phyloP scores from a whole-genome alignment of 2,113 vertebrate genomes.

The Xyliphius kryptos region DNA sequence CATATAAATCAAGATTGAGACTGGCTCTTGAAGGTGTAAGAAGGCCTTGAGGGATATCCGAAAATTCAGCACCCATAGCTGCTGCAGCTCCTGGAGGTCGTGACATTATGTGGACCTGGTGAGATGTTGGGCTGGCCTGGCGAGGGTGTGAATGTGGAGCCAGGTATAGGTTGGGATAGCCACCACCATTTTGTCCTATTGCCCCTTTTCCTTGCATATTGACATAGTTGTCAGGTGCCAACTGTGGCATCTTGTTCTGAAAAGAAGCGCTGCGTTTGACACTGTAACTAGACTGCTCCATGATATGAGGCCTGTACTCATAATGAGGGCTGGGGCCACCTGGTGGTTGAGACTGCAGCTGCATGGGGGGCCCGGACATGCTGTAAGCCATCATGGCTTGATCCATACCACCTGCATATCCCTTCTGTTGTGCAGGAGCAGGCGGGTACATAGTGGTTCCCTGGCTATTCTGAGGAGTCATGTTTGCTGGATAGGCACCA shows the following conservation, averaged over 20 bases:
- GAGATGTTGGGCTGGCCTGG: conserved; percentile 79
- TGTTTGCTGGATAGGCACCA: conserved; percentile 64
- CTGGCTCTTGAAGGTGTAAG: conserved; percentile 81
- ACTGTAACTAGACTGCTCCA: conserved; percentile 78
- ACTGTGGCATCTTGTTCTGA: conserved; percentile 78
- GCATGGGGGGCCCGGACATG: conserved; percentile 70
- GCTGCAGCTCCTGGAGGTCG: conserved; percentile 63
- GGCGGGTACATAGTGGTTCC: conserved; percentile 61
- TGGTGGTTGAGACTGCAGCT: conserved; percentile 71
- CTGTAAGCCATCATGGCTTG: conserved; percentile 76
- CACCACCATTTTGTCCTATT: conserved; percentile 65
- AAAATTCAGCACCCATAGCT: conserved; percentile 72
- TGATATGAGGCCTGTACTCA: conserved; percentile 74
- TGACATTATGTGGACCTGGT: conserved; percentile 80
- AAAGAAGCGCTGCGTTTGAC: conserved; percentile 90
- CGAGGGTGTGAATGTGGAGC: conserved; percentile 78
- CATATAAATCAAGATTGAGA: conserved; percentile 87
- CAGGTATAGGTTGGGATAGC: conserved; percentile 73
- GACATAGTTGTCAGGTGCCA: conserved; percentile 68
- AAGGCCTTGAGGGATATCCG: conserved; percentile 75
- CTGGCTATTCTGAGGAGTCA: conserved; percentile 57
- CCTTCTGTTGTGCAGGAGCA: conserved; percentile 68
- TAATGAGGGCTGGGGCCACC: conserved; percentile 72
- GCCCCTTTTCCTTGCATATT: conserved; percentile 75
- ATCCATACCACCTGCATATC: conserved; percentile 74